Conservation (phyloP, 2,113 vertebrate species). For the Hypomesus transpacificus region DNA sequence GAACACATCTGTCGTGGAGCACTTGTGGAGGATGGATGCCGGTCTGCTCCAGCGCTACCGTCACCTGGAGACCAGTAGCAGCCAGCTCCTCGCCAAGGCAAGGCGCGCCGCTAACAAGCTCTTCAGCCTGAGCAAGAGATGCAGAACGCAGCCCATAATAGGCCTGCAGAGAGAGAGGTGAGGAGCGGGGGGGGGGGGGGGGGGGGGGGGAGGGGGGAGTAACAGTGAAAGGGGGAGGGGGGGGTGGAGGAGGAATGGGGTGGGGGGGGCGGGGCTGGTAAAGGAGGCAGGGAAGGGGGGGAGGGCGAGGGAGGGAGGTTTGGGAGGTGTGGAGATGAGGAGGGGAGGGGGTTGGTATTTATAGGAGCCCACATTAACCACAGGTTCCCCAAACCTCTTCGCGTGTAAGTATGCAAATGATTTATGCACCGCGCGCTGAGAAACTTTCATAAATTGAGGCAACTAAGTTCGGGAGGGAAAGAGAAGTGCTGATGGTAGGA, state of each 20-base stretch:
- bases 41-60: constrained; percentile 71
- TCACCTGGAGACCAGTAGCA: constrained; percentile 67
- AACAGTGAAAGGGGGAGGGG: background rate
- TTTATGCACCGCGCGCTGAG: constrained; percentile 47
- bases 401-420: constrained; percentile 60
- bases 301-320: too few relatives aligned
- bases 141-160: constrained; percentile 73
- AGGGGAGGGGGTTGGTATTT: constrained; percentile 23
- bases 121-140: constrained; percentile 78
- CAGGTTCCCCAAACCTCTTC: constrained; percentile 33
- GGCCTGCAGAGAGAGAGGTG: constrained; percentile 72
- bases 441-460: constrained; percentile 54
- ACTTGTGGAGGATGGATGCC: constrained; percentile 70
- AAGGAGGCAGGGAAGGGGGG: too few relatives aligned
- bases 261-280: too few relatives aligned
- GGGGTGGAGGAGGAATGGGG: too few relatives aligned
- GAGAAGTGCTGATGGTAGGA: constrained; percentile 55
- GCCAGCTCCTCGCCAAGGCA: constrained; percentile 68
- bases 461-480: constrained; percentile 37
- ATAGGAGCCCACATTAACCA: constrained; percentile 40
- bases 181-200: constrained; percentile 16
- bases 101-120: constrained; percentile 70
- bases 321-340: constrained; percentile 56
- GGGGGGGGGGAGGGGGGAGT: too few relatives aligned
- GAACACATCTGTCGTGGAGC: constrained; percentile 73